Evolutionary conservation across 1,140 invertebrate species (phyloP).

Genomic region (Steinernema feltiae): DNA sequence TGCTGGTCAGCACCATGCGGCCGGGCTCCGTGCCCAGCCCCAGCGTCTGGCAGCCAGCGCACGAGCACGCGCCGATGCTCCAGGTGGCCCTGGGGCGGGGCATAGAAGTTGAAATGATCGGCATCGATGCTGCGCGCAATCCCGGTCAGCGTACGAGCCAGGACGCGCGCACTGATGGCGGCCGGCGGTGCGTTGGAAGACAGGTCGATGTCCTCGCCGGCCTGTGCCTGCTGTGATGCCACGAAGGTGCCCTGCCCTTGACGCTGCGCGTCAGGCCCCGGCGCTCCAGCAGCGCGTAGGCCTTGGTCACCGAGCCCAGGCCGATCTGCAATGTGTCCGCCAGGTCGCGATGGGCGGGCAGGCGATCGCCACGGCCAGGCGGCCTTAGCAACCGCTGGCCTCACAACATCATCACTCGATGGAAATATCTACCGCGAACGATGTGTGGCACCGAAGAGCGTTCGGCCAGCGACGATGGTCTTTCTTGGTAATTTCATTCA

Average conservation of each 20-base stretch:
- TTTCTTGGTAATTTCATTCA: slow-evolving; percentile 51
- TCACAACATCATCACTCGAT: slow-evolving; percentile 52
- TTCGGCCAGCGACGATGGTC: slow-evolving; percentile 48
- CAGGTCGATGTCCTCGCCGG: not conserved
- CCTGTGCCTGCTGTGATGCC: not conserved
- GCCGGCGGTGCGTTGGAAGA: not conserved
- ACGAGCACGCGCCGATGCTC: not conserved
- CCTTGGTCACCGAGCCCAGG: not conserved
- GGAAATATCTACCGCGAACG: slow-evolving; percentile 52
- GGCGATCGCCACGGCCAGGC: not conserved
- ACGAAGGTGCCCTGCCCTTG: not conserved
- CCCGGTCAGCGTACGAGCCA: not conserved
- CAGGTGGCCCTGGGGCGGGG: not conserved
- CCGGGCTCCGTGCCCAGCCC: not conserved
- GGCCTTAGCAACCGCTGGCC: slow-evolving; percentile 45
- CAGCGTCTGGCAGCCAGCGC: not conserved
- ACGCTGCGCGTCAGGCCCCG: not conserved
- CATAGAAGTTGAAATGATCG: not conserved
- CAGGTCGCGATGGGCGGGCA: not conserved
- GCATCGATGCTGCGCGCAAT: not conserved
- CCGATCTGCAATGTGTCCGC: not conserved
- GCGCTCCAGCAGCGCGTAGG: not conserved
- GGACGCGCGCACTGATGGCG: not conserved
- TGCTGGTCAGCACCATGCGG: not conserved
- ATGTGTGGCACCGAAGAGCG: slow-evolving; percentile 54